Conservation (phyloP, 2,797 vertebrate species). For the Channallabes apus region DNA sequence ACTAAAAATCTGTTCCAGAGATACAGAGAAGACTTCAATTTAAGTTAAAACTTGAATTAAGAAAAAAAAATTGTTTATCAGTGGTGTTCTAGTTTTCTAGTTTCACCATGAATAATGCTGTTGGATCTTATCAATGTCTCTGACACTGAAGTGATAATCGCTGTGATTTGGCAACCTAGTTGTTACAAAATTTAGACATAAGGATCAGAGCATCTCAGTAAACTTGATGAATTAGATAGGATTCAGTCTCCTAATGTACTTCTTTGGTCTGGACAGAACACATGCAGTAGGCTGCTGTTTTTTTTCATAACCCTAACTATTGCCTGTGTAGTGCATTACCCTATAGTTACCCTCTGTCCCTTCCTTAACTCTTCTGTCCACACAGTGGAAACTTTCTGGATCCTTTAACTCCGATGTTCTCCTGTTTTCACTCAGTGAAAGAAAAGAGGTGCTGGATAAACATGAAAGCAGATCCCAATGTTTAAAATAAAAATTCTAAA, state of each 20-base stretch:
- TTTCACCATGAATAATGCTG: constrained; percentile 15
- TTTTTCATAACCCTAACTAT: constrained; percentile 38
- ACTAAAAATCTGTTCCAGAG: background rate
- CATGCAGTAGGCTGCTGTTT: constrained; percentile 37
- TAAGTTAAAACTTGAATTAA: background rate
- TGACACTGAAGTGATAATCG: background rate
- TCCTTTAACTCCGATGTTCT: constrained; percentile 34
- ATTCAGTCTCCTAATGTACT: constrained; percentile 42
- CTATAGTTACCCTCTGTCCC: constrained; percentile 46
- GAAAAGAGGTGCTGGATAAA: constrained; percentile 39
- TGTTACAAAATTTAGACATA: constrained; percentile 28
- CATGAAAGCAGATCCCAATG: constrained; percentile 47
- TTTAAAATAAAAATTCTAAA: constrained; percentile 54
- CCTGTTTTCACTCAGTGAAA: constrained; percentile 46
- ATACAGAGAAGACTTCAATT: background rate
- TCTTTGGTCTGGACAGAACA: constrained; percentile 47
- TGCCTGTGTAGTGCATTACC: constrained; percentile 50
- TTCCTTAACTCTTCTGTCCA: constrained; percentile 33
- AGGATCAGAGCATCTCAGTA: constrained; percentile 8
- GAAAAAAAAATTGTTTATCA: too few relatives aligned
- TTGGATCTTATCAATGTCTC: background rate
- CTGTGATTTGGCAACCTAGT: constrained; percentile 8
- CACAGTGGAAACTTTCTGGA: constrained; percentile 56
- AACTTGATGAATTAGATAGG: background rate
- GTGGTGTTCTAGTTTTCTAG: background rate